A percentile compares a stretch with the other conserved stretches of the same genome.
Conservation (phyloP, 2,113 vertebrate species). For the Psephotus haematonotus region DNA sequence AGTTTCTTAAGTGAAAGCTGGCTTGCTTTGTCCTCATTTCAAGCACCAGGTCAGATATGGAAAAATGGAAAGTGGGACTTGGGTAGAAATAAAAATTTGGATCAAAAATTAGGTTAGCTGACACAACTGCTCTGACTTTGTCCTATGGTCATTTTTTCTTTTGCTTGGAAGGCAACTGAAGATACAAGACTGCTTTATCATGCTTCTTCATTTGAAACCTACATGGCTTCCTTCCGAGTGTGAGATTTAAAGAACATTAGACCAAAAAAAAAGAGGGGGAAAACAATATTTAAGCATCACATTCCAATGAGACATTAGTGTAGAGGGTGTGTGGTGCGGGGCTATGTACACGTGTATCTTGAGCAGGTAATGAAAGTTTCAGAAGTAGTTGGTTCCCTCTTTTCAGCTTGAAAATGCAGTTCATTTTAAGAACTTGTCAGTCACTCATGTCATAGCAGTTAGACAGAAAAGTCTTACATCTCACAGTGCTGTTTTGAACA, state of each 20-base stretch:
- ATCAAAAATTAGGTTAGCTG: background rate
- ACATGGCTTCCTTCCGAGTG: background rate
- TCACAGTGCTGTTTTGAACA: background rate
- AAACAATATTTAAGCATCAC: background rate
- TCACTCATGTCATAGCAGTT: background rate
- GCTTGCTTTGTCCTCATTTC: background rate
- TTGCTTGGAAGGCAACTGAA: background rate
- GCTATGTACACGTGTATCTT: background rate
- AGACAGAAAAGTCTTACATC: background rate
- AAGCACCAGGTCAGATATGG: background rate
- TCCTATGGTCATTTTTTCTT: background rate
- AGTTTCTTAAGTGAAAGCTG: background rate
- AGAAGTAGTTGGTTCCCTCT: background rate
- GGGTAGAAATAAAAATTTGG: background rate
- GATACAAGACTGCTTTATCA: background rate
- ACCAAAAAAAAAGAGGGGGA: background rate
- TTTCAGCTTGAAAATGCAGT: background rate
- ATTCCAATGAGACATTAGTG: background rate
- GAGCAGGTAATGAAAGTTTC: background rate
- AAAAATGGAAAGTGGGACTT: background rate
- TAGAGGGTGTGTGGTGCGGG: rapidly evolving
- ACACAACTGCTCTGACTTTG: background rate
- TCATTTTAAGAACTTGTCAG: background rate
- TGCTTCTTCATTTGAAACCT: background rate
- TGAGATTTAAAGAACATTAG: background rate